phyloP scores from a whole-genome alignment of 2,888 invertebrate species.

The Diaprepes abbreviatus region DNA sequence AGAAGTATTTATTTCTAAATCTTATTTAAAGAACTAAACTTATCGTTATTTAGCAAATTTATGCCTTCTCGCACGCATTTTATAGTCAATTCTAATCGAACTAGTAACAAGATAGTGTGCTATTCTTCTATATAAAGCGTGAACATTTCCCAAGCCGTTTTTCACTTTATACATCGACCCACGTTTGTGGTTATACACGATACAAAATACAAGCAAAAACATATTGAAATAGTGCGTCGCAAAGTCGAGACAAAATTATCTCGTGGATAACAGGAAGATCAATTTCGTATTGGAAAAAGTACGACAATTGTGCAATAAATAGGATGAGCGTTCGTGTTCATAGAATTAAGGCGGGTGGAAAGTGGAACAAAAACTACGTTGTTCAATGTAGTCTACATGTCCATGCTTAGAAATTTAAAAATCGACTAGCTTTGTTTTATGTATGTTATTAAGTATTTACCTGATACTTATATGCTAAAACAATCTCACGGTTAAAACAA shows the following conservation, averaged over 20 bases:
- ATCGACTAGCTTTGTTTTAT: slow-evolving; percentile 60
- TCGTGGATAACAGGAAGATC: slow-evolving; percentile 56
- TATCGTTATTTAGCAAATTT: too few relatives aligned
- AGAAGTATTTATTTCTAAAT: too few relatives aligned
- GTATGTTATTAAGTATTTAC: slow-evolving; percentile 61
- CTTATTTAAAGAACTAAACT: too few relatives aligned
- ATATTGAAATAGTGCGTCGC: slow-evolving; percentile 48
- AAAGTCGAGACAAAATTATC: slow-evolving; percentile 55
- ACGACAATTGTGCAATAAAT: slow-evolving; percentile 61
- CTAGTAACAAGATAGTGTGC: neutral
- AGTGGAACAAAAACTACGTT: slow-evolving; percentile 63
- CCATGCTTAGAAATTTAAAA: slow-evolving; percentile 60
- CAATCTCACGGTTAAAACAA: too few relatives aligned
- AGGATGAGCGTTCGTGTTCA: slow-evolving; percentile 59
- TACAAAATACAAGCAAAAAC: slow-evolving; percentile 44
- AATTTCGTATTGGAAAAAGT: slow-evolving; percentile 59
- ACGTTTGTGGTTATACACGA: slow-evolving; percentile 29
- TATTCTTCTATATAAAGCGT: neutral
- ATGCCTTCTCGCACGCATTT: too few relatives aligned
- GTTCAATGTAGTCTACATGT: slow-evolving; percentile 63
- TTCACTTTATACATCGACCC: slow-evolving; percentile 31
- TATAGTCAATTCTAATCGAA: neutral
- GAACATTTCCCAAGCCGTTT: slow-evolving; percentile 26
- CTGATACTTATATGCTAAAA: slow-evolving; percentile 50
- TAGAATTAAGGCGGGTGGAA: slow-evolving; percentile 55